Conservation (phyloP, 2,888 invertebrate genomes). For the Oxystoma pomonae region DNA sequence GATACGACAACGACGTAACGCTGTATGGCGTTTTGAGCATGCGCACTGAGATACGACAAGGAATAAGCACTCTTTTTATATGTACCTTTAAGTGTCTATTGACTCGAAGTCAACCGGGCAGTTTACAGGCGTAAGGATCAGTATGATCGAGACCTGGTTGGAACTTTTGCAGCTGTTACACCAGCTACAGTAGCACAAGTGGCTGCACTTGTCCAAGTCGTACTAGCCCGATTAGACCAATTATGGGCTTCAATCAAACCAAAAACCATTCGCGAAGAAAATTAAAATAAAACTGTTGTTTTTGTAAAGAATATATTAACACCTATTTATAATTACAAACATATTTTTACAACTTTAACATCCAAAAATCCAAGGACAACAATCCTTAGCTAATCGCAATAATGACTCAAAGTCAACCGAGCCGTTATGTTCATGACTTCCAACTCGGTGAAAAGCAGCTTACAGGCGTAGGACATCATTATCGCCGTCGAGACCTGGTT, state of each 20-base stretch:
- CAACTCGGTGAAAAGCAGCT: slow-evolving; percentile 94
- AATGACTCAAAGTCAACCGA: slow-evolving; percentile 73
- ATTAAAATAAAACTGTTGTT: too few species aligned
- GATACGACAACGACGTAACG: too few species aligned
- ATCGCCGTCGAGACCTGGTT: slow-evolving; percentile 91
- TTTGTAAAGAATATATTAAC: too few species aligned
- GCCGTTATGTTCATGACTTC: slow-evolving; percentile 98
- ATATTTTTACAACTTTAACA: too few species aligned
- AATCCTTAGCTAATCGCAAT: slow-evolving; percentile 50
- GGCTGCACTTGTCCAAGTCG: slow-evolving; percentile 93
- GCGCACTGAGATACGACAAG: too few species aligned
- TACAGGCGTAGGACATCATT: slow-evolving; percentile 98
- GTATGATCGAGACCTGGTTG: slow-evolving; percentile 86
- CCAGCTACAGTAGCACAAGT: slow-evolving; percentile 92
- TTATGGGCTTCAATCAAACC: too few species aligned
- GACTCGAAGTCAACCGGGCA: slow-evolving; percentile 78
- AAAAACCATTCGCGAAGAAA: too few species aligned
- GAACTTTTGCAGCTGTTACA: slow-evolving; percentile 95
- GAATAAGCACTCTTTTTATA: too few species aligned
- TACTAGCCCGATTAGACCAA: slow-evolving; percentile 97
- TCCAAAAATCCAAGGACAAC: too few species aligned
- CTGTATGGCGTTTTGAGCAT: too few species aligned
- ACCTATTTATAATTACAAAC: too few species aligned
- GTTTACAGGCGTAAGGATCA: slow-evolving; percentile 99
- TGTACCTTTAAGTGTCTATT: slow-evolving; percentile 58